A percentile compares a stretch with the other conserved stretches of the same genome.
phyloP scores from a whole-genome alignment of 1,140 invertebrate genomes.

The Anastrepha ludens region DNA sequence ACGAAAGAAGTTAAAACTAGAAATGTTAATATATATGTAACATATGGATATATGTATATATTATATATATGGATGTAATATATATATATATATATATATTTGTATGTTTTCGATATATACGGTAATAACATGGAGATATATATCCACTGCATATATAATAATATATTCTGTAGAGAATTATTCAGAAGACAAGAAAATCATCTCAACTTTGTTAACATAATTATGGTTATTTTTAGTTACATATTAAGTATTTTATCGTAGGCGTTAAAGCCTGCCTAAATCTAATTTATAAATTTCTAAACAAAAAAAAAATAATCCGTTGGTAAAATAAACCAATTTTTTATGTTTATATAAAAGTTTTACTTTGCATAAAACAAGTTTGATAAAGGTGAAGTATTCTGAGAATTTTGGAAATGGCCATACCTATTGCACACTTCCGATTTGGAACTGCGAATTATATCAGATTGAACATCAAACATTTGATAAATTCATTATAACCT shows the following conservation, averaged over 20 bases:
- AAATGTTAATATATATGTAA: too few species aligned
- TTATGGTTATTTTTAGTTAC: conserved; percentile 46
- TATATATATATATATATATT: too few species aligned
- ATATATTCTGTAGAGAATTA: not conserved
- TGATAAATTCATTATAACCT: not conserved
- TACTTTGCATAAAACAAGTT: conserved; percentile 15
- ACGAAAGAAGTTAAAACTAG: too few species aligned
- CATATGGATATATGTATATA: too few species aligned
- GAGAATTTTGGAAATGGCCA: not conserved
- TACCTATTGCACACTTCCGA: not conserved
- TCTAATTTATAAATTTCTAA: conserved; percentile 40
- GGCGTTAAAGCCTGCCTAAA: conserved; percentile 26
- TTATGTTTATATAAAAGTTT: conserved; percentile 39
- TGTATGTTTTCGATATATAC: too few species aligned
- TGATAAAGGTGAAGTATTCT: conserved; percentile 13
- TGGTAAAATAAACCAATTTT: conserved; percentile 52
- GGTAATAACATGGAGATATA: too few species aligned
- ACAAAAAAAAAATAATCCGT: conserved; percentile 2
- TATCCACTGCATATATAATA: not conserved
- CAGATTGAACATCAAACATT: not conserved
- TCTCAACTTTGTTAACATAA: conserved; percentile 38
- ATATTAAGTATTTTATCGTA: conserved; percentile 46
- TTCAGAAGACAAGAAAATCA: not conserved
- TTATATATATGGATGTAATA: too few species aligned
- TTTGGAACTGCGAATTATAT: not conserved